These are phyloP conservation scores for Nothobranchius kuhntae DNA, from an alignment of 2,113 vertebrate genomes.

Conservation along the genomic window DNA sequence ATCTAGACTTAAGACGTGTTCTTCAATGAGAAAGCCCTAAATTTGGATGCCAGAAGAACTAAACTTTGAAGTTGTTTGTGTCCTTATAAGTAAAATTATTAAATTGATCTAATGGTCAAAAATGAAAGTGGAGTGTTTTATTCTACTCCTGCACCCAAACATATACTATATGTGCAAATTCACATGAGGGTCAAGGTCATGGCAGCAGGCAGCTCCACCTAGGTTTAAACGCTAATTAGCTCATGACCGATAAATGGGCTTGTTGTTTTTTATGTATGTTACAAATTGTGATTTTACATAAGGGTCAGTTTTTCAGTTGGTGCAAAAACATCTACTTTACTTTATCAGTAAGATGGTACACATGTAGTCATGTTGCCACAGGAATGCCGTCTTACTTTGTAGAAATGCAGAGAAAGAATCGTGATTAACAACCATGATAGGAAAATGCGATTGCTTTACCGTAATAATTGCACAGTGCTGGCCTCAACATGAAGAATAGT, in stretches of 20 bases:
- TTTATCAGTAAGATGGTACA: slow-evolving; percentile 3
- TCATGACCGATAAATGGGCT: too few relatives aligned
- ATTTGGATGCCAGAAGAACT: background rate
- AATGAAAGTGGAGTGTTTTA: background rate
- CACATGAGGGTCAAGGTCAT: too few relatives aligned
- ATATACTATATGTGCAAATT: too few relatives aligned
- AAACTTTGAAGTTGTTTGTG: background rate
- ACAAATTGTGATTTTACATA: background rate
- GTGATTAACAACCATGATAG: slow-evolving; percentile 41
- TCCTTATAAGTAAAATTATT: background rate
- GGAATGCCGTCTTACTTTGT: slow-evolving; percentile 1
- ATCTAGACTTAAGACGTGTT: too few relatives aligned
- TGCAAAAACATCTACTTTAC: background rate
- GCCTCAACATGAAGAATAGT: slow-evolving; percentile 43
- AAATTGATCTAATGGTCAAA: too few relatives aligned
- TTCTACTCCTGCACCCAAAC: too few relatives aligned
- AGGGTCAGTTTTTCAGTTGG: background rate
- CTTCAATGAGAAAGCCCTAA: too few relatives aligned
- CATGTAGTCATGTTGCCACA: background rate
- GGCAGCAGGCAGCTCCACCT: too few relatives aligned
- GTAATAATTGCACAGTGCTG: slow-evolving; percentile 35
- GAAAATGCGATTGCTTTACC: slow-evolving; percentile 37
- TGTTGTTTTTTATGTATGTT: background rate
- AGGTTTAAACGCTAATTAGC: too few relatives aligned
- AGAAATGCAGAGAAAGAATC: slow-evolving; percentile 29